These are phyloP conservation scores for Embiotoca jacksoni DNA, from an alignment of 2,113 vertebrate genomes.

Conservation along the genomic window DNA sequence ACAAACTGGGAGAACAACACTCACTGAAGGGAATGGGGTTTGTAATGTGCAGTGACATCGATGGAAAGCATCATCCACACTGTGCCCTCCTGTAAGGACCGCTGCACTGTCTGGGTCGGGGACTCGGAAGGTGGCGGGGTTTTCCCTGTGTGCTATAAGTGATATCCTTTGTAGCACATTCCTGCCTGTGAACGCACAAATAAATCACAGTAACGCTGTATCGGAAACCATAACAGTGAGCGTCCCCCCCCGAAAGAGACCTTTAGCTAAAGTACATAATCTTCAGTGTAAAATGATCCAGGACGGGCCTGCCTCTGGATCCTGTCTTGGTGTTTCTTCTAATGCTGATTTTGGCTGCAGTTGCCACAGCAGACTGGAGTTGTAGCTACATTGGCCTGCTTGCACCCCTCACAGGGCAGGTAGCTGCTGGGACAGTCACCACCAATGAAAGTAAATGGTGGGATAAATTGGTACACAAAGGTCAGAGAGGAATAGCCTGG, in stretches of 20 bases:
- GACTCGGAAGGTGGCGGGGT: background rate
- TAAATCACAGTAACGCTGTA: conserved; percentile 58
- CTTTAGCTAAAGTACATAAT: conserved; percentile 67
- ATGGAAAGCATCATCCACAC: conserved; percentile 45
- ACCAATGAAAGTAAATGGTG: background rate
- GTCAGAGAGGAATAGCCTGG: background rate
- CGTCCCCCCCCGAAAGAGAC: conserved; percentile 38
- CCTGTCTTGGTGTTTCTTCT: conserved; percentile 53
- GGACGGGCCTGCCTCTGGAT: conserved; percentile 62
- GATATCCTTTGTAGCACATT: conserved; percentile 62
- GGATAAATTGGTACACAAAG: conserved; percentile 20
- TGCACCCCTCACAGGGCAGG: conserved; percentile 19
- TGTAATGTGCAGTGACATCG: conserved; percentile 1
- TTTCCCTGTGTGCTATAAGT: conserved; percentile 43
- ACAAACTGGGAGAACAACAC: background rate
- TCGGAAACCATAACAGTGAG: conserved; percentile 60
- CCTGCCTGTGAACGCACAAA: conserved; percentile 60
- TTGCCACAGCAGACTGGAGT: conserved; percentile 13
- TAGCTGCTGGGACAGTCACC: conserved; percentile 22
- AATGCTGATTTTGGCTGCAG: conserved; percentile 65
- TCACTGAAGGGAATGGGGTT: conserved; percentile 14
- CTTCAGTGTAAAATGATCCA: conserved; percentile 70
- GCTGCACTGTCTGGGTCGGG: conserved; percentile 4
- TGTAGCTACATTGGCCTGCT: background rate
- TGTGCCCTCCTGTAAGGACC: conserved; percentile 20